Base-by-base conservation (phyloP, 2,888 invertebrate species). In the Latheticus oryzae region DNA sequence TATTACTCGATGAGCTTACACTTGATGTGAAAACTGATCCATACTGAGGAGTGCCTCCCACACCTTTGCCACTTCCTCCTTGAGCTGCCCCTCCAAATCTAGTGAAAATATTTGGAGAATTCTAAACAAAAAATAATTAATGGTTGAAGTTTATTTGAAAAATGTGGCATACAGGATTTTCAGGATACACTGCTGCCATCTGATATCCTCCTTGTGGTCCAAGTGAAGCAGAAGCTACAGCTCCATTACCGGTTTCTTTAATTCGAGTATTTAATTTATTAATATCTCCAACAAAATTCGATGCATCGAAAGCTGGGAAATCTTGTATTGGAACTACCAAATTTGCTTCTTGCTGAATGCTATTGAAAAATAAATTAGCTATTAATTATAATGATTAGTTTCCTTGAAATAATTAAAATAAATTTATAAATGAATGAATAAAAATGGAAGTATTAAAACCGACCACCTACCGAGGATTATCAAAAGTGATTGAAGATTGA, bases 1-100 rank as follows among this genome's bases (percentile, higher is more conserved):
- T 69, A 64, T 85, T 82, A 0, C 80, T 71, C 0, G 85, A 85
- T 1, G 82, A 80, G 15, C 87, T 83, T 66, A 76, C 85, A 0
- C 89, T 87, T 1, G 86, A 85, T 8, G 87, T 84, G 33, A 86
- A 86, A 2, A 90, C 87, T 24, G n/a, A n/a, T n/a, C 87, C 80
- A 51, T 68, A 78, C n/a, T n/a, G n/a, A n/a, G n/a, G n/a, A n/a
- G n/a, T n/a, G 40, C 66, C 66, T n/a, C 64, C 63, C 19, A 78
- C 69, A 23, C 76, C 77, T 62, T 76, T 61, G 53, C 75, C 24
- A 5, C 52, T 26, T 5, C 50, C 64, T 2, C 70, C 64, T 4
- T 60, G 69, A 12, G 70, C 26, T 19, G 69, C 64, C 24, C 60
- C 69, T 64, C 76, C 67, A 59, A 77, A 78, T 70, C 75, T 58